These are phyloP conservation scores for Dichetophora obliterata DNA, from an alignment of 2,888 invertebrate species.

Conservation along the genomic window DNA sequence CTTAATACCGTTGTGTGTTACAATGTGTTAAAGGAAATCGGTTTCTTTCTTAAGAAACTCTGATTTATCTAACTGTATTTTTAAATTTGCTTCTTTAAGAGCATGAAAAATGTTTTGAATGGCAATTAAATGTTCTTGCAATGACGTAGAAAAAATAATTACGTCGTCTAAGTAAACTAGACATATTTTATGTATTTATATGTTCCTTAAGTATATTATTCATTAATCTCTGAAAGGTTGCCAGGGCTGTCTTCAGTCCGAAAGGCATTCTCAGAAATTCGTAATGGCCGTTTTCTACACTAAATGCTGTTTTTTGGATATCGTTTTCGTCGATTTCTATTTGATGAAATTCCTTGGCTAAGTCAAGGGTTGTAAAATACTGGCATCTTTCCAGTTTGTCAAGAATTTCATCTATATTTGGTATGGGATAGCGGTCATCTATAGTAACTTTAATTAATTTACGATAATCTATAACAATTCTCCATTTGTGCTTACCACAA, in stretches of 20 bases:
- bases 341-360: too few species aligned
- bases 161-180: slow-evolving; percentile 48
- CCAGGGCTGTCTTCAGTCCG: slow-evolving; percentile 38
- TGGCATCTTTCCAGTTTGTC: too few species aligned
- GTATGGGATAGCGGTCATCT: slow-evolving; percentile 25
- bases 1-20: slow-evolving; percentile 36
- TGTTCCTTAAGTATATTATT: slow-evolving; percentile 43
- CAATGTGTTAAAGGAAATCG: slow-evolving; percentile 34
- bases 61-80: slow-evolving; percentile 39
- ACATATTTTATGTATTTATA: slow-evolving; percentile 44
- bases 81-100: slow-evolving; percentile 41
- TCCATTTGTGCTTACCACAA: slow-evolving; percentile 33
- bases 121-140: slow-evolving; percentile 39
- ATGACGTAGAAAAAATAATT: slow-evolving; percentile 44
- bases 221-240: slow-evolving; percentile 42
- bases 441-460: slow-evolving; percentile 33
- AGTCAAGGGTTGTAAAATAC: too few species aligned
- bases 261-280: too few species aligned
- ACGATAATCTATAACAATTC: slow-evolving; percentile 39
- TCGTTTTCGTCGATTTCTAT: too few species aligned
- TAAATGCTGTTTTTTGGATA: too few species aligned
- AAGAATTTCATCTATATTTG: slow-evolving; percentile 45
- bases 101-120: slow-evolving; percentile 26
- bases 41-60: slow-evolving; percentile 43
- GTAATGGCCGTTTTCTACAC: too few species aligned